phyloP scores from a whole-genome alignment of 2,113 vertebrate genomes.

The Phyllopteryx taeniolatus region DNA sequence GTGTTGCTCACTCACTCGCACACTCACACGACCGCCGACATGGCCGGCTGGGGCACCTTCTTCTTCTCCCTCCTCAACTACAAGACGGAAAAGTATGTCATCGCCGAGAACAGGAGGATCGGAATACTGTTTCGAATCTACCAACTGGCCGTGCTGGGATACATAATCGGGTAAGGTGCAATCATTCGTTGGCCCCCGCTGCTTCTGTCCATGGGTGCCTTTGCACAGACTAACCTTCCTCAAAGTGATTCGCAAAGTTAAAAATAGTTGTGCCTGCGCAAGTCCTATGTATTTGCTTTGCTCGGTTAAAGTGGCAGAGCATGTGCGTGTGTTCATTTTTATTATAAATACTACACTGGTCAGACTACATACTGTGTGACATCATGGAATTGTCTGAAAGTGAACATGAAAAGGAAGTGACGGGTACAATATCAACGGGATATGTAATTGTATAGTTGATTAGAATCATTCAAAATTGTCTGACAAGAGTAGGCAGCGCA shows the following conservation, averaged over 20 bases:
- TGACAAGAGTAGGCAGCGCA: neutral
- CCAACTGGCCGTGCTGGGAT: conserved; percentile 86
- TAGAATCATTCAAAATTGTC: neutral
- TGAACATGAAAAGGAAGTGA: neutral
- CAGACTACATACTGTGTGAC: conserved; percentile 9
- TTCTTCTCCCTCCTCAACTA: conserved; percentile 85
- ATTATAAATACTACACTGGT: neutral
- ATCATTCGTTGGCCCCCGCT: neutral
- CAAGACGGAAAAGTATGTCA: conserved; percentile 94
- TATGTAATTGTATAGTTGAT: neutral
- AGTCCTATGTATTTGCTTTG: conserved; percentile 9
- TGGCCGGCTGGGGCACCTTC: conserved; percentile 78
- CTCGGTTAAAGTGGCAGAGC: conserved; percentile 33
- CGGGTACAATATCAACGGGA: neutral
- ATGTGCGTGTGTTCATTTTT: neutral
- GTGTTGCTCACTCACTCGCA: conserved; percentile 26
- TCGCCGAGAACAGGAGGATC: conserved; percentile 90
- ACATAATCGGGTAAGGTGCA: conserved; percentile 86
- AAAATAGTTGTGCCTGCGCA: conserved; percentile 50
- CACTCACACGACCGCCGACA: conserved; percentile 40
- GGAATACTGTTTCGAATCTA: conserved; percentile 86
- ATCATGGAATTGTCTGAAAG: conserved; percentile 4
- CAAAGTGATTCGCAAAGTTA: conserved; percentile 56
- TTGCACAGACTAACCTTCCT: conserved; percentile 20
- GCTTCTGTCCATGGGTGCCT: neutral